Base-by-base conservation (phyloP, 1,140 invertebrate genomes). In the Procambarus clarkii region DNA sequence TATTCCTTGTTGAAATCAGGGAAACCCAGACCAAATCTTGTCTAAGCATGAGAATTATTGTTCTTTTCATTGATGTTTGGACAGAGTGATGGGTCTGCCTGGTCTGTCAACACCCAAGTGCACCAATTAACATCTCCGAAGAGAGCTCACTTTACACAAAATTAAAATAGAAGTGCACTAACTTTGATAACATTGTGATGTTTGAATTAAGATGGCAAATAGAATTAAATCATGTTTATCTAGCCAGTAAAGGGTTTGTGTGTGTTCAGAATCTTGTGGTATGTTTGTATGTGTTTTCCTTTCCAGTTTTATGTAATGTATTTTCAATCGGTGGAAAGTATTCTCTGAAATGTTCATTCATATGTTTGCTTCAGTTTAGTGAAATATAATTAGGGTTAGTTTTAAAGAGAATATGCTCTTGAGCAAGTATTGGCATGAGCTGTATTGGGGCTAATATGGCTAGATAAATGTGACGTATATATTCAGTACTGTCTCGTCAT, bases 391-490 rank as follows among this genome's bases (percentile, higher is more conserved):
- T 34, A 34, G 5, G 50, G 5, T 11, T 54, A 54, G 5, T 11
- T 54, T 54, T 5, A 54, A 54, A 8, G 50, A 54, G 50, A 5
- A 54, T 8, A 13, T 54, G 13, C 13, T 54, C 1, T 54, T 13
- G 8, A 13, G 13, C 50, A 9, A 54, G 50, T 9, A 9, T 13
- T 54, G 4, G 0, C 50, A 54, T 54, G 50, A 54, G 50, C 50
- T 54, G 5, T 54, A 13, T 54, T 54, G 13, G 4, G 50, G 50
- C 50, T 54, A 13, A 54, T 9, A 54, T 54, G 4, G 60, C 60
- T 64, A 84, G 64, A 71, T 46, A 84, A 64, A 84, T n/a, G 18
- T 84, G 24, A 71, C 81, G 21, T 84, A 69, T 71, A 34, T 34
- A 34, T 34, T 34, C 34, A 71, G 64, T 84, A 45, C 11, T 71